A percentile compares a stretch with the other conserved stretches of the same genome.
Conservation (phyloP, 2,113 vertebrate genomes). For the Cyanocitta stelleri region DNA sequence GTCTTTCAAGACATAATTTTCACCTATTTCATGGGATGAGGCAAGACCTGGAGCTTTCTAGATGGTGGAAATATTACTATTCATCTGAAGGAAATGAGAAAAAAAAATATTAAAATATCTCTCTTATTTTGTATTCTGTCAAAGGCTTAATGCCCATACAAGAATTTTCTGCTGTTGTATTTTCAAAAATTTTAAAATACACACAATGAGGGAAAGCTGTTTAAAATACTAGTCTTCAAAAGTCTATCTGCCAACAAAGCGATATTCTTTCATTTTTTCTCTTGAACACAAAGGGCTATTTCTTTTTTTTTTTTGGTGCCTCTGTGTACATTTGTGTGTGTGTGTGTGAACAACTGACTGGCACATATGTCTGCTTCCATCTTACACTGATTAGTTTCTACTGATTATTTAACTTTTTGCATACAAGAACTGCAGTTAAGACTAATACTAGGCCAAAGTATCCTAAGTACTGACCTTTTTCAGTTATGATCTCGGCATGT, state of each 20-base stretch:
- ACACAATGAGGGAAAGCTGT: neutral
- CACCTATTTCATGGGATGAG: neutral
- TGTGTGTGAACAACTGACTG: neutral
- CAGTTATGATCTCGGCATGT: neutral
- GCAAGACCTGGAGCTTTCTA: neutral
- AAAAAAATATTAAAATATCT: neutral
- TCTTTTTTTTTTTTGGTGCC: neutral
- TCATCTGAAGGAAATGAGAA: neutral
- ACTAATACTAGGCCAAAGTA: neutral
- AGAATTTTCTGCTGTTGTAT: neutral
- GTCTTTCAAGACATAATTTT: neutral
- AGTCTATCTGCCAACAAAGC: neutral
- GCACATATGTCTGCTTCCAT: neutral
- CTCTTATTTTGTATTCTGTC: neutral
- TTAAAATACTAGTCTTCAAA: neutral
- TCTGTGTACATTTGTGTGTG: neutral
- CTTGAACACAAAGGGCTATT: neutral
- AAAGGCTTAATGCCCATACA: fast-evolving
- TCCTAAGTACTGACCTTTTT: neutral
- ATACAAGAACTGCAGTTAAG: neutral
- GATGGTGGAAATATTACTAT: neutral
- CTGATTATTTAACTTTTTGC: neutral
- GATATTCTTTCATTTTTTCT: neutral
- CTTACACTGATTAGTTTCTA: neutral
- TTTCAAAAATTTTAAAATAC: neutral